Evolutionary conservation across 2,888 invertebrate species (phyloP).

Genomic region (Himalopsyche japonica): DNA sequence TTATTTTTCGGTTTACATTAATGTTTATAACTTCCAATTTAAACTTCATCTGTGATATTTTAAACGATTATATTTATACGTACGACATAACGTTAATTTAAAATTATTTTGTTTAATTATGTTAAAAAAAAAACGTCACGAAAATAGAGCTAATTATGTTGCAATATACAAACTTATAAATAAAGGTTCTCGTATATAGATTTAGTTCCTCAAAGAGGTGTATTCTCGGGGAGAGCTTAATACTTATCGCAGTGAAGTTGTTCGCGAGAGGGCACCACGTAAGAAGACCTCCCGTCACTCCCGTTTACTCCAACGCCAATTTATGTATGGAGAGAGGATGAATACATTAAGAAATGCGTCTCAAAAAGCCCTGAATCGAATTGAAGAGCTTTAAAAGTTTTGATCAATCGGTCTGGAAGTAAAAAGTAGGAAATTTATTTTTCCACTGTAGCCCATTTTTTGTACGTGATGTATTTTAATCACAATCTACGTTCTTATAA

Average conservation of each 20-base stretch:
- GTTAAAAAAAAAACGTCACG: too few species aligned
- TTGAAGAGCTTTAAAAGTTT: slow-evolving; percentile 14
- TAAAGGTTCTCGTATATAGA: too few species aligned
- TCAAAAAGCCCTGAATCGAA: not conserved
- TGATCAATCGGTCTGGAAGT: slow-evolving; percentile 26
- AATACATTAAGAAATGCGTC: slow-evolving; percentile 9
- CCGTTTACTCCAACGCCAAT: slow-evolving; percentile 24
- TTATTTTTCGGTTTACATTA: not conserved
- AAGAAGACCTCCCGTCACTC: slow-evolving; percentile 43
- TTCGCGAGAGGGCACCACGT: slow-evolving; percentile 42
- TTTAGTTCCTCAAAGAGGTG: too few species aligned
- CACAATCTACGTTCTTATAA: not conserved
- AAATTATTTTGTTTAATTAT: too few species aligned
- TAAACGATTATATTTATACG: too few species aligned
- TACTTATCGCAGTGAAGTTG: not conserved
- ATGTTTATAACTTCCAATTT: too few species aligned
- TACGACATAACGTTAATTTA: too few species aligned
- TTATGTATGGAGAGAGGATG: slow-evolving; percentile 11
- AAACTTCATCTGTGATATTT: too few species aligned
- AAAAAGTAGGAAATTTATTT: not conserved
- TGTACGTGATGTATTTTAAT: not conserved
- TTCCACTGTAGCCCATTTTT: not conserved
- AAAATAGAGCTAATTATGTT: too few species aligned
- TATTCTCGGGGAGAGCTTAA: not conserved
- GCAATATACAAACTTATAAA: too few species aligned